Evolutionary conservation across 2,797 vertebrate genomes (phyloP), one percentile per base, ranked within the genome.

Genomic region (Gambusia yucatana): DNA sequence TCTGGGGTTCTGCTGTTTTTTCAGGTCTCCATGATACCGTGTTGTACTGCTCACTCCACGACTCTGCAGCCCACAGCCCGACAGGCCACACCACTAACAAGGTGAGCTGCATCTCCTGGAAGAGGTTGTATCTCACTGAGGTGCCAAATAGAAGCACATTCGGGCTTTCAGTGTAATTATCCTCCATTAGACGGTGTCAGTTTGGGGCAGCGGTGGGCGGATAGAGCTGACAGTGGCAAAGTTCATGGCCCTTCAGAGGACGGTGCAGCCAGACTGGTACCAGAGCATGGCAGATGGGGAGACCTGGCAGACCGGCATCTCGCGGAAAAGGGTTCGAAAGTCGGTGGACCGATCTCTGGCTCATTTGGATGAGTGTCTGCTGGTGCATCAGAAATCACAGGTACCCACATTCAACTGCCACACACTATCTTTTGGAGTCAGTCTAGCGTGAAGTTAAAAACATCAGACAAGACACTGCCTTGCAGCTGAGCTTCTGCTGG

Each of bases 241-340:
- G 88, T 99, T 98, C 94, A 97, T 99, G 96, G 96, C 96, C 10
- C 90, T 99, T 33, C 98, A 98, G 92, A 94, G 94, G 41, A 93
- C 90, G 0, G 88, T 99, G 81, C 96, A 95, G 88, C 97, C 98
- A 0, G 97, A 99, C 93, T 98, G 97, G 97, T 98, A 98, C 94
- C 97, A 99, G 93, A 98, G 97, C 92, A 96, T 99, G 92, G 96
- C 96, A 6, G 98, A 99, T 11, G 98, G 98, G 71, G 98, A 98
- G 81, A 97, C 96, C 1, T 89, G 96, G 94, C 96, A 95, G 86
- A 90, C 77, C 41, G 95, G 94, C 90, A 87, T 81, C n/a, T 94
- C 96, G 28, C 94, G 93, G 52, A 99, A 99, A 94, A 96, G 98
- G 81, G 96, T 96, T 69, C 94, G 94, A 81, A 99, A 98, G 80